Base-by-base conservation (phyloP, 2,797 vertebrate species). In the Sebastes iracundus region DNA sequence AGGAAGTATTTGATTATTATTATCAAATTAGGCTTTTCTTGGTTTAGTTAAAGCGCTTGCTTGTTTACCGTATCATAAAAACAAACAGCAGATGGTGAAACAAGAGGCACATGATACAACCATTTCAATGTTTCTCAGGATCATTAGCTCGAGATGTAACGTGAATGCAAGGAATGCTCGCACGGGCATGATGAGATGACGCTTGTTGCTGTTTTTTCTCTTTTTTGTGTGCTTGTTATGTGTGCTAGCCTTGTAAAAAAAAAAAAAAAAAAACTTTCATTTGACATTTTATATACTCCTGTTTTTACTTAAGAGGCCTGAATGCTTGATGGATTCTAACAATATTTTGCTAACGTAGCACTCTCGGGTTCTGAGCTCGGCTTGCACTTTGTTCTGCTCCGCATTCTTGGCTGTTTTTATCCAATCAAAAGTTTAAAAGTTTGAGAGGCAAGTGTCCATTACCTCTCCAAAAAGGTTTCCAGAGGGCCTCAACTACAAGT, bases 281-380 rank as follows among this genome's bases (percentile, higher is more conserved):
- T 89, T 88, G 67, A 64, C 28, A 72, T 84, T 92, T 92, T 90
- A 84, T 91, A 82, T 86, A 88, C 94, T 89, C 81, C 90, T 93
- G 91, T 90, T 92, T 94, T 92, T 83, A 93, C 87, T 95, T 92
- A 87, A 81, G 61, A 81, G 79, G 80, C 87, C 80, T 87, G 75
- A 91, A 90, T 86, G 93, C 90, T 91, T 93, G 84, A 93, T 91
- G 89, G 82, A 89, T 80, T 87, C 90, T 92, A 88, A 94, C 86
- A 85, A 74, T 79, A 69, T 92, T 83, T 88, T 75, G 79, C 93
- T 91, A 90, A 93, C 84, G 63, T 84, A 81, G 90, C 86, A 83
- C 90, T 90, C 84, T 72, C 20, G 25, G 76, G 66, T 77, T 90
- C 85, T 75, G 38, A 80, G 76, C 80, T 75, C 42, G n/a, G 28